A percentile compares a stretch with the other conserved stretches of the same genome.
These are phyloP conservation scores for Drosophila kanapiae DNA, from an alignment of 1,140 invertebrate genomes.

Conservation along the genomic window DNA sequence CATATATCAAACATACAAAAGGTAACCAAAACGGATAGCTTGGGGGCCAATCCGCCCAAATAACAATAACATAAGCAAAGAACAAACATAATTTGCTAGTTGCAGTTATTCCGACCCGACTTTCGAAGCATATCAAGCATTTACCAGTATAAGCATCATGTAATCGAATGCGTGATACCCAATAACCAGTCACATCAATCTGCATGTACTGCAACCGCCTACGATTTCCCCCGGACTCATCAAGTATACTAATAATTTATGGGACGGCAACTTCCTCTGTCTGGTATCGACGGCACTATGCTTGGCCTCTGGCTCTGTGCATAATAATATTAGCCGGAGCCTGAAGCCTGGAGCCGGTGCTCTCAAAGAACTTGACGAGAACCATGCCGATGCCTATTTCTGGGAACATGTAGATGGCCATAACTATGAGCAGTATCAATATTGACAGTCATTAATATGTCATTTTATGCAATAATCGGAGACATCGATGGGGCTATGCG, in stretches of 20 bases:
- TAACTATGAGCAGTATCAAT: conserved; percentile 53
- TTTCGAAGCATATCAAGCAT: not conserved
- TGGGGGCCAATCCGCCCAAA: not conserved
- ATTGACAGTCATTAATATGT: conserved; percentile 64
- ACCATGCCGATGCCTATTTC: conserved; percentile 11
- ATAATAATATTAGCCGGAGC: not conserved
- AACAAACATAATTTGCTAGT: conserved; percentile 1
- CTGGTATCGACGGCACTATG: not conserved
- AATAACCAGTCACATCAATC: not conserved
- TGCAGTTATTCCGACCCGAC: not conserved
- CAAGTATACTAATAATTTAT: conserved; percentile 16
- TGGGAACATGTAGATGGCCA: conserved; percentile 16
- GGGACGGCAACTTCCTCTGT: conserved; percentile 11
- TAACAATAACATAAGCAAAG: conserved; percentile 6
- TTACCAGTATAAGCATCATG: not conserved
- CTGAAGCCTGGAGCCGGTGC: not conserved
- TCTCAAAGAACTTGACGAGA: conserved; percentile 11
- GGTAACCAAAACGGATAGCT: conserved; percentile 13
- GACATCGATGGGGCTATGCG: conserved; percentile 9
- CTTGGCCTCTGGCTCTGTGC: conserved; percentile 5
- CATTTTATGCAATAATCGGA: conserved; percentile 63
- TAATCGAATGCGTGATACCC: conserved; percentile 22
- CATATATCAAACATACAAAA: conserved; percentile 27
- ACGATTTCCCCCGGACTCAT: not conserved
- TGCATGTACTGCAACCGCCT: not conserved